Percentiles rank a stretch among this genome's conserved stretches.
These are phyloP conservation scores for Calliphora vicina DNA, from an alignment of 1,140 invertebrate species.

Conservation along the genomic window DNA sequence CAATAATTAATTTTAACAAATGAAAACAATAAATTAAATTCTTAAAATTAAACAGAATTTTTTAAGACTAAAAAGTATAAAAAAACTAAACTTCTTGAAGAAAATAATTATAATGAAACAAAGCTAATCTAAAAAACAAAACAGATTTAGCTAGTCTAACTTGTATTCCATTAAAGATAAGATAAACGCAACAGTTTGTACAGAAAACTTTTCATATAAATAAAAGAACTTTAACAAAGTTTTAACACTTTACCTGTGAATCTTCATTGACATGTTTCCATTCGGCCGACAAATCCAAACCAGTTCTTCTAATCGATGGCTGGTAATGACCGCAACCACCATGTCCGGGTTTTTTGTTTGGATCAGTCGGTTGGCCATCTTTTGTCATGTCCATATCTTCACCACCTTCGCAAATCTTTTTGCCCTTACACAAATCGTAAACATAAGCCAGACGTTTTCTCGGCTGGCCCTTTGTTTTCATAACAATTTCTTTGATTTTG, in stretches of 20 bases:
- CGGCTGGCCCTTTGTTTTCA: conserved; percentile 97
- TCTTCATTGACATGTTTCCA: conserved; percentile 99
- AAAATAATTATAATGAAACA: too few species aligned
- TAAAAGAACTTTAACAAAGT: too few species aligned
- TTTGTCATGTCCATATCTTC: conserved; percentile 95
- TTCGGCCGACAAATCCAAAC: conserved; percentile 92
- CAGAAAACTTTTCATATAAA: too few species aligned
- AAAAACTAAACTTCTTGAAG: too few species aligned
- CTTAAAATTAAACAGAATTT: too few species aligned
- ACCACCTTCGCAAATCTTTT: conserved; percentile 98
- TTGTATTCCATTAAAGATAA: too few species aligned
- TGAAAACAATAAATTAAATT: too few species aligned
- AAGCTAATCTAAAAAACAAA: too few species aligned
- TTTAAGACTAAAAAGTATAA: too few species aligned
- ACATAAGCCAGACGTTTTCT: conserved; percentile 93
- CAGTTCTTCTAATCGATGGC: conserved; percentile 87
- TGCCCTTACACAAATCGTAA: conserved; percentile 98
- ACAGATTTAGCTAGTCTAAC: too few species aligned
- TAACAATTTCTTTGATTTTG: conserved; percentile 96
- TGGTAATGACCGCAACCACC: conserved; percentile 98
- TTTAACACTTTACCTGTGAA: conserved; percentile 70
- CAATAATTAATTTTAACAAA: too few species aligned
- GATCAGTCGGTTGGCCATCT: conserved; percentile 67
- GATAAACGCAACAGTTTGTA: too few species aligned
- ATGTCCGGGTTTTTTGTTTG: conserved; percentile 80